A percentile compares a stretch with the other conserved stretches of the same genome.
Conservation (phyloP, 2,113 vertebrate genomes). For the Epinephelus lanceolatus region DNA sequence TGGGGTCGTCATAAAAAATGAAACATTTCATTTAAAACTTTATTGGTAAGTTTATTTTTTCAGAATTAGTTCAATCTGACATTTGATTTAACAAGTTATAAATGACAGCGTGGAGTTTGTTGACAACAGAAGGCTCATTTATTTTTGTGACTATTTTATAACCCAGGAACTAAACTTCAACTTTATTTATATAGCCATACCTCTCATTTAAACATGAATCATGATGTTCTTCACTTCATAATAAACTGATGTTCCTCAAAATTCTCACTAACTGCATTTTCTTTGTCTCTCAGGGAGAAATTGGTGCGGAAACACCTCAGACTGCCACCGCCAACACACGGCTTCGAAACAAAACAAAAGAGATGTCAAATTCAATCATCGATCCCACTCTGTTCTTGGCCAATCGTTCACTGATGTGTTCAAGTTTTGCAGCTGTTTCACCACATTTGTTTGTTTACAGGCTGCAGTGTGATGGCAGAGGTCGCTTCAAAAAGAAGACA, state of each 20-base stretch:
- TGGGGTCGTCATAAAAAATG: too few relatives aligned
- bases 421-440: not conserved
- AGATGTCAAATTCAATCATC: conserved; percentile 5
- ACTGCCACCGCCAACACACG: not conserved
- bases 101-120: too few relatives aligned
- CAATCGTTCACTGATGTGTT: not conserved
- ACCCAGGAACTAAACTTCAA: too few relatives aligned
- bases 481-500: not conserved
- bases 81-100: too few relatives aligned
- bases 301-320: not conserved
- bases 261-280: not conserved
- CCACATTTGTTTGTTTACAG: conserved; percentile 11
- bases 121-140: too few relatives aligned
- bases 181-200: too few relatives aligned
- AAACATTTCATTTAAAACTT: too few relatives aligned
- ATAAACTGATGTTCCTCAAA: not conserved
- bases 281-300: not conserved
- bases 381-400: not conserved
- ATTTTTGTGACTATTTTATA: too few relatives aligned
- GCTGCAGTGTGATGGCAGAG: not conserved
- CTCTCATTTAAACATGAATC: too few relatives aligned
- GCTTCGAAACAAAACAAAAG: conserved; percentile 4
- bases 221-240: too few relatives aligned
- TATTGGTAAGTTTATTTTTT: too few relatives aligned
- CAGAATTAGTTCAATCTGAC: too few relatives aligned